Base-by-base conservation (phyloP, 53 echinoderm and acorn worm species). In the Paracentrotus lividus region DNA sequence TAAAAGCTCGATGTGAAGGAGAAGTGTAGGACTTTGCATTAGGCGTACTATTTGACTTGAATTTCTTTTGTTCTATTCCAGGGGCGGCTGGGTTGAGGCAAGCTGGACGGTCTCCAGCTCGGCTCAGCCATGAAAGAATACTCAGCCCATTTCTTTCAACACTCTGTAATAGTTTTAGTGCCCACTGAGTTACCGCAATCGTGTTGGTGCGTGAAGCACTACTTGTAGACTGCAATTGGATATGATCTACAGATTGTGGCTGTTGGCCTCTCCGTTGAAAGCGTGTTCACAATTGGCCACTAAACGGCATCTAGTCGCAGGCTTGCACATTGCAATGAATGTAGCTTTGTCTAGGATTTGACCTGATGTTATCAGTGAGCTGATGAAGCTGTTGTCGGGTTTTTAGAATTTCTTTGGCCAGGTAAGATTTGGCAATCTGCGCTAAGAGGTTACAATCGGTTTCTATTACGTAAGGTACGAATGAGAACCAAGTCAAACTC, bases 341-440 rank as follows among this genome's bases (percentile, higher is more conserved):
- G n/a, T n/a, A n/a, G 57, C 87, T 27, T 55, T 87, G 24, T 24
- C 87, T 32, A n/a, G 55, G 87, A 55, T 87, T 87, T 4, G 36
- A 32, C 12, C 32, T 56, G 32, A 87, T 87, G 34, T 87, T 57
- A 0, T 56, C 31, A 0, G 47, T 52, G 2, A 87, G 8, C 57
- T 87, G 87, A 18, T 10, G 5, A n/a, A 8, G 29, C 20, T 4
- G 54, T 53, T 52, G 51, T 32, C 3, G 87, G 54, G 8, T 56
- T 87, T 20, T 3, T 87, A n/a, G n/a, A n/a, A n/a, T n/a, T n/a
- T n/a, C n/a, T 23, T 23, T 38, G 51, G 33, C 5, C 15, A 87
- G 53, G 9, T 57, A 86, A 5, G 52, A 52, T 20, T 54, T 86
- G 45, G 54, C 54, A 15, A 86, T 86, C 27, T 86, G 29, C 21